Evolutionary conservation across 2,888 invertebrate genomes (phyloP).

Genomic region (Enoplolaimus lenunculus): DNA sequence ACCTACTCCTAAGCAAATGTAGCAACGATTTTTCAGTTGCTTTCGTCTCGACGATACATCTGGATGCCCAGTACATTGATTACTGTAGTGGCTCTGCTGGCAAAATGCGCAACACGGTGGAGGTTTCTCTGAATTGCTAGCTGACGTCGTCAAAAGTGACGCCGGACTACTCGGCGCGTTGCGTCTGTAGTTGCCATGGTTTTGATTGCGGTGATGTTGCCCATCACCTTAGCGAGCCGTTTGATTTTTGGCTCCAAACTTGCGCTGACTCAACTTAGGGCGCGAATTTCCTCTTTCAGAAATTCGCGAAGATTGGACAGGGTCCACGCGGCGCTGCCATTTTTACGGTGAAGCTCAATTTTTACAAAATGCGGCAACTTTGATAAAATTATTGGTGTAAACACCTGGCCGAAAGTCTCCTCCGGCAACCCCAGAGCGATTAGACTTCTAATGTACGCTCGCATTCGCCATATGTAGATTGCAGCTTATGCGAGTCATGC

Average conservation of each 20-base stretch:
- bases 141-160: not conserved
- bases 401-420: conserved; percentile 4
- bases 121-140: not conserved
- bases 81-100: conserved; percentile 7
- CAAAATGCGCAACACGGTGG: conserved; percentile 13
- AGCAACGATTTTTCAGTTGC: conserved; percentile 9
- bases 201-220: not conserved
- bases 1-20: not conserved
- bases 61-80: conserved; percentile 12
- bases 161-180: not conserved
- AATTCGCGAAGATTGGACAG: not conserved
- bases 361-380: not conserved
- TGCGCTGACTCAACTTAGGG: not conserved
- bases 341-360: conserved; percentile 1
- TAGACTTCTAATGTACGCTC: no score
- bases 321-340: not conserved
- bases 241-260: not conserved
- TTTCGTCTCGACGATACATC: conserved; percentile 9
- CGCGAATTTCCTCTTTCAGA: conserved; percentile 16
- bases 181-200: not conserved
- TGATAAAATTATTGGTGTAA: conserved; percentile 7
- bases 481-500: conserved; percentile 1
- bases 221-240: not conserved
- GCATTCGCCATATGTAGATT: conserved; percentile 9
- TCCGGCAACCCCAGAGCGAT: no score